Percentiles rank a stretch among this genome's conserved stretches.
phyloP scores from a whole-genome alignment of 2,888 invertebrate species.

The Belgica antarctica region DNA sequence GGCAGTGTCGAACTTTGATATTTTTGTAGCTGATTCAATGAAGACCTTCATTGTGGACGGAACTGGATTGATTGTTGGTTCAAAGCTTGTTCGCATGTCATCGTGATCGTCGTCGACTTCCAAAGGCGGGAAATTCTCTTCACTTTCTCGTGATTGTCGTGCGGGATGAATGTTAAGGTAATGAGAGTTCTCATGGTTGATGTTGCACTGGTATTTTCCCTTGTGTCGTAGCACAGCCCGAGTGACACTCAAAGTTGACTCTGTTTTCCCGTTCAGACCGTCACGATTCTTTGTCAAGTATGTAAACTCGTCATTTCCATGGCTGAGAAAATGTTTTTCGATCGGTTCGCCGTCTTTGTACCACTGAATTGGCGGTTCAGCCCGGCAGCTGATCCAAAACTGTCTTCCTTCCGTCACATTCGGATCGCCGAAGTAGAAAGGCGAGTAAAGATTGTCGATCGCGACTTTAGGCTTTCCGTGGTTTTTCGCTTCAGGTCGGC shows the following conservation, averaged over 20 bases:
- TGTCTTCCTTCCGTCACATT: constrained; percentile 52
- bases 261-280: constrained; percentile 47
- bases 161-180: constrained; percentile 49
- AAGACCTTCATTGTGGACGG: too few species aligned
- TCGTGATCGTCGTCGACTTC: constrained; percentile 19
- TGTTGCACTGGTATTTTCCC: constrained; percentile 54
- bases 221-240: constrained; percentile 53
- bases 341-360: constrained; percentile 53
- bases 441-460: constrained; percentile 34
- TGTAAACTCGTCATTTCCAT: constrained; percentile 50
- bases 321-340: constrained; percentile 52
- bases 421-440: constrained; percentile 52
- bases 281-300: not conserved
- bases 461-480: not conserved
- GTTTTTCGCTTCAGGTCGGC: not conserved
- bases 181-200: constrained; percentile 50
- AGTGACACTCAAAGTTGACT: constrained; percentile 53
- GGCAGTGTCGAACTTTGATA: too few species aligned
- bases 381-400: constrained; percentile 54
- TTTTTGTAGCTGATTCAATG: too few species aligned
- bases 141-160: not conserved
- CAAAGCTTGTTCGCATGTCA: not conserved
- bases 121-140: too few species aligned
- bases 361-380: constrained; percentile 54
- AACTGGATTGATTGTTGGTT: not conserved